Base-by-base conservation (phyloP, 2,888 invertebrate genomes). In the Melangyna quadrimaculata region DNA sequence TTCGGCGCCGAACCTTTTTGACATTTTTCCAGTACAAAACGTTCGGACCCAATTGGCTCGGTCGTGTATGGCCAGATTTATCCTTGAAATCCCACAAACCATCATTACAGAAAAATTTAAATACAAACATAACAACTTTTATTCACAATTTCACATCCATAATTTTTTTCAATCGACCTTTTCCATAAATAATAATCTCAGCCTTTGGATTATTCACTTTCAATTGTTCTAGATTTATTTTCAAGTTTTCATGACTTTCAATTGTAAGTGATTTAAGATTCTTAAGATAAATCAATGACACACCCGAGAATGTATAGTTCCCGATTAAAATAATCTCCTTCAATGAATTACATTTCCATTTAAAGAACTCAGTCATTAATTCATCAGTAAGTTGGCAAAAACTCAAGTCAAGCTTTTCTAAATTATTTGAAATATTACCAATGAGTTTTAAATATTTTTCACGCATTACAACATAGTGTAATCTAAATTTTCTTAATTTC, bases 361-460 rank as follows among this genome's bases (percentile, higher is more conserved):
- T 40, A 5, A 86, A 81, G 12, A 86, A 86, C 1, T 81, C 77
- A 8, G 3, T 10, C 75, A 81, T 69, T 10, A 86, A 9, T 43
- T 72, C 81, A n/a, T 86, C 86, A 10, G 51, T 59, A 12, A 81
- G 57, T 51, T 45, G 63, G 17, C 86, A 86, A 45, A 81, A 86
- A 29, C 86, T 86, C 14, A 86, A 86, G 14, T 86, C 86, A 69
- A 86, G 70, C 3, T 29, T 61, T 69, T 86, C 77, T 51, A 86
- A 43, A n/a, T 70, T 61, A 43, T 65, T 43, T 0, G 86, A 69
- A 57, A 86, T 57, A n/a, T 17, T 40, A 5, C 14, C 22, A n/a
- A 86, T 78, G 0, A 70, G 10, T 14, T 69, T 43, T 17, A 84
- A 37, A 55, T 77, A 84, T 22, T 69, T 43, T 2, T 80, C 55